These are phyloP conservation scores for Diarsia mendica DNA, from an alignment of 2,888 invertebrate genomes.

Conservation along the genomic window DNA sequence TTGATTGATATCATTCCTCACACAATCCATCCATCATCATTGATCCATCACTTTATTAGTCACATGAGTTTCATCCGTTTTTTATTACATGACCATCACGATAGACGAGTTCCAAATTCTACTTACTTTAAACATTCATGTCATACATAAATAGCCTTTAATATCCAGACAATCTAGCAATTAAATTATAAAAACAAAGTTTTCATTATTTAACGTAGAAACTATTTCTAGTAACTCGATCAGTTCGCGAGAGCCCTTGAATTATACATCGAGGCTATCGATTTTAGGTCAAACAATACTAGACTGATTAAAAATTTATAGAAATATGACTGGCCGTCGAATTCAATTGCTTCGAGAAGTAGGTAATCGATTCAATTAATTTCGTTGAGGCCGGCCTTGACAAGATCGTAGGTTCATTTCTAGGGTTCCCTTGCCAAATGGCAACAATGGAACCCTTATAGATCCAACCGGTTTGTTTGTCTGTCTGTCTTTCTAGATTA, in stretches of 20 bases:
- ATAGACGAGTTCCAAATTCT: too few relatives aligned
- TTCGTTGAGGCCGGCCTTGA: neutral
- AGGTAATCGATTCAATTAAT: neutral
- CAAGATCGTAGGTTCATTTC: neutral
- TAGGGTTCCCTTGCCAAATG: too few relatives aligned
- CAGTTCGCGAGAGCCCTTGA: neutral
- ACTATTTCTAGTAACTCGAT: neutral
- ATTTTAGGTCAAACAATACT: slow-evolving; percentile 7
- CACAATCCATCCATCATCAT: too few relatives aligned
- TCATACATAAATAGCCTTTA: too few relatives aligned
- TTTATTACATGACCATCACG: too few relatives aligned
- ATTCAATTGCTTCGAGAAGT: neutral
- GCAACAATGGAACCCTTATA: too few relatives aligned
- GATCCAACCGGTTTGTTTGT: too few relatives aligned
- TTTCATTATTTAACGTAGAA: neutral
- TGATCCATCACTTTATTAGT: too few relatives aligned
- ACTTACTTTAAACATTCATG: too few relatives aligned
- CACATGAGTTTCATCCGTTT: too few relatives aligned
- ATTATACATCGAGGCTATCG: slow-evolving; percentile 18
- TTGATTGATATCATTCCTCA: too few relatives aligned
- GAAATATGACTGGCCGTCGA: slow-evolving; percentile 13
- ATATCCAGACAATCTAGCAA: neutral
- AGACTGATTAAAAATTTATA: slow-evolving; percentile 28
- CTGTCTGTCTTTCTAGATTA: too few relatives aligned
- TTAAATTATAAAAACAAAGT: neutral